Conservation (phyloP, 2,113 vertebrate species). For the Corvus cornix region DNA sequence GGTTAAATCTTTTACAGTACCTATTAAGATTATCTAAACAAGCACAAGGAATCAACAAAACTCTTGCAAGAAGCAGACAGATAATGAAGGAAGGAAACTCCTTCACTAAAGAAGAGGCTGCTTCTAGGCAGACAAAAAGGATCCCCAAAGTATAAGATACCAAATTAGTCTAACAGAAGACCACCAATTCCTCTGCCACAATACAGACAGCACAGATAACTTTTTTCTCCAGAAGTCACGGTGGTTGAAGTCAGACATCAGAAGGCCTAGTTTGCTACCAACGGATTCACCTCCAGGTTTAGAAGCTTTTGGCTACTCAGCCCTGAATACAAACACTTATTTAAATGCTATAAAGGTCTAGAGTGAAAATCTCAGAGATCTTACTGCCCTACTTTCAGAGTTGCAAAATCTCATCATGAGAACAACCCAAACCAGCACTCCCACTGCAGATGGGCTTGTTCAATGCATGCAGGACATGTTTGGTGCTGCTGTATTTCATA, state of each 20-base stretch:
- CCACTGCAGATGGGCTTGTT: background rate
- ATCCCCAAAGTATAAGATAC: background rate
- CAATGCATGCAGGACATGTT: fast-evolving
- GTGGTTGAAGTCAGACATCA: background rate
- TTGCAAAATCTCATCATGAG: background rate
- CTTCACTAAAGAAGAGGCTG: background rate
- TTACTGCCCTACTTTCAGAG: background rate
- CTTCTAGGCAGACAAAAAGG: background rate
- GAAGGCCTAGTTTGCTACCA: background rate
- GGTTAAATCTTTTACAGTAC: background rate
- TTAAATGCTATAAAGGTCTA: background rate
- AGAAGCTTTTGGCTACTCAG: background rate
- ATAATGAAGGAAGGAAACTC: background rate
- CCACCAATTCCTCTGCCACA: background rate
- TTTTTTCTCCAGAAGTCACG: background rate
- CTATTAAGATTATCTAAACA: background rate
- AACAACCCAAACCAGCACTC: background rate
- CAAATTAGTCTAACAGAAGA: background rate
- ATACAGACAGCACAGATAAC: background rate
- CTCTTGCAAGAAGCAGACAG: background rate
- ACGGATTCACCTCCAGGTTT: background rate
- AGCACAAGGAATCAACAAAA: background rate
- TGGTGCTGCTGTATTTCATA: background rate
- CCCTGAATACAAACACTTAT: background rate
- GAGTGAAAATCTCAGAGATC: background rate